Evolutionary conservation across 1,140 invertebrate genomes (phyloP), one percentile per base, ranked within the genome.

Genomic region (Heliothis virescens): DNA sequence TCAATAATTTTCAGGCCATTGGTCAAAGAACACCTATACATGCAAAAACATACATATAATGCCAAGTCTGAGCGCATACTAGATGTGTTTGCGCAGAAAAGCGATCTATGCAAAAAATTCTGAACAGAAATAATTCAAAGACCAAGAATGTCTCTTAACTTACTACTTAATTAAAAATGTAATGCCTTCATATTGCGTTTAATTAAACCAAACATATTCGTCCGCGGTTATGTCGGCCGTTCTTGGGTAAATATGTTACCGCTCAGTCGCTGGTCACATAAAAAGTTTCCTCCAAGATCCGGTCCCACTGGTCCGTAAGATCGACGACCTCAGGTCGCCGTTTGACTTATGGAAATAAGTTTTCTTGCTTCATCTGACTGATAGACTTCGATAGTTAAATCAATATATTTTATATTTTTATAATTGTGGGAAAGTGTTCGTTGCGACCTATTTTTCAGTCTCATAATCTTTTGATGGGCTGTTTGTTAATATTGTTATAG

Each of bases 301-400:
- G 91, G 92, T 94, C 90, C 72, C 87, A 90, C 92, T 86, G 89
- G 91, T 93, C 90, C 73, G 88, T 86, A 86, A 92, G 92, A 92
- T 87, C 92, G 91, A 92, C 87, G 92, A 94, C 91, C 92, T 86
- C 90, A 79, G 86, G 83, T 90, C 83, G 90, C 87, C 82, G 89
- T 90, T 92, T 92, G 90, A 89, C 89, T 93, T 94, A 92, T 94
- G 91, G 91, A 94, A 94, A 92, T 93, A 87, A 89, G 83, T 90
- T 92, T 91, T 90, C 89, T 90, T 90, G 87, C 87, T 84, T 84
- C 87, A 90, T 82, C 86, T 87, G 82, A 80, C 74, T 80, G 79
- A 80, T 80, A 79, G 71, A 47, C 73, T 78, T 60, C 62, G 79
- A 79, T 80, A 18, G 34, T 67, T 79, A 63, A n/a, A 79, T 81